Conservation (phyloP, 2,113 vertebrate species). For the Apistogramma diplotaenia region DNA sequence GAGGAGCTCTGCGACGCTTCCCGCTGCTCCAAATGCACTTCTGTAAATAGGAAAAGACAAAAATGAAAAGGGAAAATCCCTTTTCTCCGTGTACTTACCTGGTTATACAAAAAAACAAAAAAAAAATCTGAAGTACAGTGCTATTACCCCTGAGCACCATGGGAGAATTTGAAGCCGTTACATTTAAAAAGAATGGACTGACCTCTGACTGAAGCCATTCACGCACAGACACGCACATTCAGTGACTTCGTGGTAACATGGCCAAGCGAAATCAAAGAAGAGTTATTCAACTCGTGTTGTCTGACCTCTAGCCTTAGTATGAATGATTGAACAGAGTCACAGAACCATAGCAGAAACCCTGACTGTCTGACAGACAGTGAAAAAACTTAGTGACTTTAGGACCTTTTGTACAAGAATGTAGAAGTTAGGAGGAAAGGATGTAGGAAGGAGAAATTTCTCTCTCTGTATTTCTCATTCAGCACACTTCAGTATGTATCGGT, state of each 20-base stretch:
- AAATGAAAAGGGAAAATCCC: background rate
- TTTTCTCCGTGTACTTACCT: background rate
- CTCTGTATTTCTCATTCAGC: background rate
- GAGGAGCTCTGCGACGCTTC: background rate
- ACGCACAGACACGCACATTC: background rate
- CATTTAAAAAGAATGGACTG: conserved; percentile 27
- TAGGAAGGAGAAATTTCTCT: background rate
- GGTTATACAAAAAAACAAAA: background rate
- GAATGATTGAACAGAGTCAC: conserved; percentile 68
- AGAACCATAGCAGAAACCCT: conserved; percentile 37
- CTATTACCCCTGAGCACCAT: conserved; percentile 3
- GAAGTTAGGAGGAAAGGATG: background rate
- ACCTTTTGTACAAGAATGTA: conserved; percentile 22
- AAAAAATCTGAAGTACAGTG: background rate
- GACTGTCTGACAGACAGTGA: conserved; percentile 17
- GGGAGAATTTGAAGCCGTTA: conserved; percentile 20
- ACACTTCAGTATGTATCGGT: background rate
- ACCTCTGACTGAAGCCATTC: conserved; percentile 18
- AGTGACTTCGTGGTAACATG: conserved; percentile 28
- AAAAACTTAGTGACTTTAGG: conserved; percentile 49
- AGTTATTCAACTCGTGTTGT: conserved; percentile 56
- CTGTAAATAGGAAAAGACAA: background rate
- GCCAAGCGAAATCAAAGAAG: conserved; percentile 39
- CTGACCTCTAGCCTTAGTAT: conserved; percentile 52
- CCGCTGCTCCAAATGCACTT: background rate